A percentile compares a stretch with the other conserved stretches of the same genome.
Conservation (phyloP, 2,797 vertebrate genomes). For the Brachymystax lenok region DNA sequence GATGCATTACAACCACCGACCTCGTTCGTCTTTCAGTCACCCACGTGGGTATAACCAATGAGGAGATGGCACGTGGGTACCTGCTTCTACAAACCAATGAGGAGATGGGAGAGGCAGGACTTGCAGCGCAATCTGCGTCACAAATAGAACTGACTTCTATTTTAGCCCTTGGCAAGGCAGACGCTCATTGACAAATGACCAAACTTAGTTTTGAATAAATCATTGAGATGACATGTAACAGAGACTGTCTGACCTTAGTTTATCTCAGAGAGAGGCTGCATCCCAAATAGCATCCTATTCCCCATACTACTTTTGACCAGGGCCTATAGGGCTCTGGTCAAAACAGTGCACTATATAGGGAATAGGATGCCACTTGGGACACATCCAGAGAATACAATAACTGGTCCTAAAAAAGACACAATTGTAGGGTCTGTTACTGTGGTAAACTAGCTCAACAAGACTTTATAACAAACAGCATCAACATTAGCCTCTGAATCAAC, state of each 20-base stretch:
- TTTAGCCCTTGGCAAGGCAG: no score
- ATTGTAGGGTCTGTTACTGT: not conserved
- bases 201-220: constrained; percentile 37
- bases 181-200: constrained; percentile 28
- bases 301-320: not conserved
- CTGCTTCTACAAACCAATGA: no score
- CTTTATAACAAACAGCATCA: not conserved
- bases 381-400: not conserved
- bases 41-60: no score
- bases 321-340: not conserved
- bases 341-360: not conserved
- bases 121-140: no score
- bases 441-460: not conserved
- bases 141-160: no score
- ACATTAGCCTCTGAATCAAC: not conserved
- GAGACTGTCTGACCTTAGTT: constrained; percentile 18
- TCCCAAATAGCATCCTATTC: constrained; percentile 2
- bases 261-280: constrained; percentile 30
- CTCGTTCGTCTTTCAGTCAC: no score
- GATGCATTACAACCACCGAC: no score
- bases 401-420: not conserved
- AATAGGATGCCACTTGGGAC: not conserved
- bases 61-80: no score
- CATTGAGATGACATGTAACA: constrained; percentile 26
- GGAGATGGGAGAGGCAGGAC: no score